These are phyloP conservation scores for Aplodontia rufa DNA, from an alignment of 2,113 vertebrate genomes.

Conservation along the genomic window DNA sequence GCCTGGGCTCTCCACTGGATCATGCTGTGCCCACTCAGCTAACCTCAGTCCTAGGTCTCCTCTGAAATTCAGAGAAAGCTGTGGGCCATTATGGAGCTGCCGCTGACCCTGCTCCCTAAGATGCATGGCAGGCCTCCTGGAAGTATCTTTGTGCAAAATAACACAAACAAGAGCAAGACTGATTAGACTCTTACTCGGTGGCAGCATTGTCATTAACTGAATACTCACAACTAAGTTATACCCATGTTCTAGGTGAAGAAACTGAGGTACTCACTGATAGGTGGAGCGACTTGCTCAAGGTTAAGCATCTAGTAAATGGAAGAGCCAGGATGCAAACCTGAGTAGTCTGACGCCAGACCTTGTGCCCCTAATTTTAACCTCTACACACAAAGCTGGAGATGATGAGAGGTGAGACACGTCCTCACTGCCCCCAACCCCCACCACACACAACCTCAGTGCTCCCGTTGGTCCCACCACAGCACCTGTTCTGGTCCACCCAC, in stretches of 20 bases:
- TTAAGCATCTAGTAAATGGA: not conserved
- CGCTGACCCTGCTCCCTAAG: not conserved
- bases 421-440: not conserved
- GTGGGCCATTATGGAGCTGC: not conserved
- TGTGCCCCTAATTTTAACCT: not conserved
- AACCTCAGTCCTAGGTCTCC: not conserved
- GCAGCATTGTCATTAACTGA: not conserved
- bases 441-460: not conserved
- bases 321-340: conserved; percentile 3
- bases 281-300: not conserved
- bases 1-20: not conserved
- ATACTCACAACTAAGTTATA: not conserved
- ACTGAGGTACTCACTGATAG: not conserved
- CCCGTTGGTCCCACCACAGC: not conserved
- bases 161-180: not conserved
- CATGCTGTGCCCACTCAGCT: not conserved
- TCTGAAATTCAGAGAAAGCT: not conserved
- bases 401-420: not conserved
- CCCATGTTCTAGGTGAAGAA: not conserved
- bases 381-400: not conserved
- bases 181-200: not conserved
- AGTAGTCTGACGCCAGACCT: not conserved
- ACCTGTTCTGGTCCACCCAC: not conserved
- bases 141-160: not conserved
- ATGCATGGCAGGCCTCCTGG: not conserved